These are phyloP conservation scores for Rhagoletis zephyria DNA, from an alignment of 1,140 invertebrate genomes.

Conservation along the genomic window DNA sequence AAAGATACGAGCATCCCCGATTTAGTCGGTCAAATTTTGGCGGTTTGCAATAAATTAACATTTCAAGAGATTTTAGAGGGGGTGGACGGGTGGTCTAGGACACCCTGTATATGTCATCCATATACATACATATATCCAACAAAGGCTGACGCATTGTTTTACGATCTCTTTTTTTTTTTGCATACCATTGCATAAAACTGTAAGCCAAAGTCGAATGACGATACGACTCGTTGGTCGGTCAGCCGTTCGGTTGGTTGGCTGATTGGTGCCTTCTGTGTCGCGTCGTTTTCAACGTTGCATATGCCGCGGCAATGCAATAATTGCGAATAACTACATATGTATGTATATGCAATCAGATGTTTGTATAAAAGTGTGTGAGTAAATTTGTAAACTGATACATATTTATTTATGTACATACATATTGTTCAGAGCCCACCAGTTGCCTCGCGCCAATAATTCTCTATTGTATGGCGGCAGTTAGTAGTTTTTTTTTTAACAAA, in stretches of 20 bases:
- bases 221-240: neutral
- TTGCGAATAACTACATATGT: neutral
- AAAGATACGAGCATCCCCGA: too few relatives aligned
- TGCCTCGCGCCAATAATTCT: slow-evolving; percentile 35
- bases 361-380: neutral
- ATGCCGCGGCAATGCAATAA: neutral
- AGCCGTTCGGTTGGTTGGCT: neutral
- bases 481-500: neutral
- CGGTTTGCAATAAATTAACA: too few relatives aligned
- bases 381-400: neutral
- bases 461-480: slow-evolving; percentile 8
- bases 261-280: neutral
- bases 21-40: too few relatives aligned
- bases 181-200: neutral
- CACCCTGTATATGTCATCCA: too few relatives aligned
- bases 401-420: neutral
- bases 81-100: too few relatives aligned
- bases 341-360: neutral
- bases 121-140: slow-evolving; percentile 8
- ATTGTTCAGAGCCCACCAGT: slow-evolving; percentile 5
- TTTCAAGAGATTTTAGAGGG: too few relatives aligned
- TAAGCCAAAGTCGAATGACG: neutral
- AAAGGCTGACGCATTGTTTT: slow-evolving; percentile 9
- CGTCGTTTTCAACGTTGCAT: neutral
- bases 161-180: neutral